phyloP scores from a whole-genome alignment of 92 coral and sea anemone genomes.

The Blastomussa wellsi region DNA sequence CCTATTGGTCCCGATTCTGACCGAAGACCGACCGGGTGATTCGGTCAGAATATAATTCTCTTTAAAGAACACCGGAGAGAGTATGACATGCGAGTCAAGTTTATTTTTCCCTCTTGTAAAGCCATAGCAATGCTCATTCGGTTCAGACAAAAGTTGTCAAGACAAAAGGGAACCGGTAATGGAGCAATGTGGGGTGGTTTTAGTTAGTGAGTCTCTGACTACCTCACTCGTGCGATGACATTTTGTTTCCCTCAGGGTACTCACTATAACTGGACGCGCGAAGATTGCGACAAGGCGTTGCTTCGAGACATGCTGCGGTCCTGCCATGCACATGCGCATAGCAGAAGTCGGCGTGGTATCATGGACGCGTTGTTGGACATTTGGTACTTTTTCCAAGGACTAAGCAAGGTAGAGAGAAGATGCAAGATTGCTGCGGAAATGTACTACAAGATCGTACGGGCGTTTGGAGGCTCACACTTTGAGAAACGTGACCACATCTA shows the following conservation, averaged over 20 bases:
- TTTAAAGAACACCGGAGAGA: too few species aligned
- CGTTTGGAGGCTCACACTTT: slow-evolving; percentile 91
- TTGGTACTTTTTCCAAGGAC: slow-evolving; percentile 95
- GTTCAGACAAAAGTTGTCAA: too few species aligned
- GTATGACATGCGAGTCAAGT: too few species aligned
- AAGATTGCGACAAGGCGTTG: slow-evolving; percentile 88
- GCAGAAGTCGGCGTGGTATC: slow-evolving; percentile 79
- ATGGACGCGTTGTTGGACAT: slow-evolving; percentile 86
- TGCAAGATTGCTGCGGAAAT: slow-evolving; percentile 88
- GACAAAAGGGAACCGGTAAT: too few species aligned
- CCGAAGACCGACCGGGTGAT: too few species aligned
- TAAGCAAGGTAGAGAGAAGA: slow-evolving; percentile 84
- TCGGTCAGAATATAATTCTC: too few species aligned
- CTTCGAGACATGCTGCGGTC: slow-evolving; percentile 82
- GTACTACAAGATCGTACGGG: slow-evolving; percentile 83
- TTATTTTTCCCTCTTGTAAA: too few species aligned
- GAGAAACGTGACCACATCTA: slow-evolving; percentile 84
- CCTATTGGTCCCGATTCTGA: too few species aligned
- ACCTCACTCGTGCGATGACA: too few species aligned
- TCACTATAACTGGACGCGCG: slow-evolving; percentile 97
- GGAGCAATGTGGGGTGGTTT: too few species aligned
- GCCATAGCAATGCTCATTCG: too few species aligned
- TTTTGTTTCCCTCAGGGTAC: slow-evolving; percentile 85
- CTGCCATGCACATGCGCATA: slow-evolving; percentile 62
- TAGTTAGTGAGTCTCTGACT: too few species aligned